Evolutionary conservation across 2,888 invertebrate species (phyloP), one percentile per base, ranked within the genome.

Genomic region (Cephus pulcher): DNA sequence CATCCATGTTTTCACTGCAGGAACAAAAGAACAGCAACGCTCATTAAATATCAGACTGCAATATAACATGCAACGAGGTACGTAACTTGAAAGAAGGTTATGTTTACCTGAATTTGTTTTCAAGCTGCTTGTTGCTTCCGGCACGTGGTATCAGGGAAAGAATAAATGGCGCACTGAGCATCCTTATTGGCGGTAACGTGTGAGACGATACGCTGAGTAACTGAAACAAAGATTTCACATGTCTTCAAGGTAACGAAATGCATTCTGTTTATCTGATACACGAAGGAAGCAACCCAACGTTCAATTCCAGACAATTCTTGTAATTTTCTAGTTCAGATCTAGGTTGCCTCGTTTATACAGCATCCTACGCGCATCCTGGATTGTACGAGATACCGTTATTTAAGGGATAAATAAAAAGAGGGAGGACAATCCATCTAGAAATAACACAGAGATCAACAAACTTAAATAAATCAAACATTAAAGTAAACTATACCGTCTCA

Each of bases 111-210:
- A 23, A 56, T 56, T 56, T 56, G 56, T 23, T 56, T 56, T 56
- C 56, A 6, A 9, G 9, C 23, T 9, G 23, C 23, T 56, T 56
- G 23, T 56, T 56, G 23, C 23, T 56, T 23, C 56, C 56, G 56
- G 56, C 23, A 56, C 86, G 82, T 12, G 82, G 79, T 40, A 87
- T 82, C 73, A 92, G 80, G 35, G 91, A 90, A 69, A 89, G 82
- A 12, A 92, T 84, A 80, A 92, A 91, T 34, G 91, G 87, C 74
- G 86, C 85, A 79, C 92, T 92, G 11, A 92, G 84, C 78, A 91
- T 84, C 79, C 88, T 89, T 87, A 92, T 89, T 3, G 92, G 90
- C 74, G 92, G 92, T 81, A 92, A 85, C 3, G 92, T 92, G 78
- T 92, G 92, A 32, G 91, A 90, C 12, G 92, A 90, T 73, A 90